Base-by-base conservation (phyloP, 2,888 invertebrate genomes). In the Epsilonema sp. region DNA sequence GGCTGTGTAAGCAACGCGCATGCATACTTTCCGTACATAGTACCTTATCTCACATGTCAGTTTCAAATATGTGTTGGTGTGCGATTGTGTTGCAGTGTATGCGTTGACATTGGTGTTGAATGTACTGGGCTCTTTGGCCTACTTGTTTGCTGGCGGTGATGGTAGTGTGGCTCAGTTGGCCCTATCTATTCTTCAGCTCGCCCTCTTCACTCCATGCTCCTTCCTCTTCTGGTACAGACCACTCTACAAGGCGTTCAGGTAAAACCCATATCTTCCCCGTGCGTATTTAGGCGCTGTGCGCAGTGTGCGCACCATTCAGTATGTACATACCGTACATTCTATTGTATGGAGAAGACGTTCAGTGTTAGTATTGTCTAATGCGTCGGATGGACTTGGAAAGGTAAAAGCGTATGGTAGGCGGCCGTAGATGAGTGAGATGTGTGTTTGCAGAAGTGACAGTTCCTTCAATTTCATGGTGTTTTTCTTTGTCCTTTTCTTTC, bases 201-300 rank as follows among this genome's bases (percentile, higher is more conserved):
- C 84, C 44, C 72, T 97, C 26, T 84, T 94, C 64, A 85, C 87
- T 20, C 97, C 97, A 22, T 84, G 89, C 70, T 90, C 94, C 46
- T 99, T 92, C 67, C 70, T 97, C 36, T 94, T 94, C 70, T 99
- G 97, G 97, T 99, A 87, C 73, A 76, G 97, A 66, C 94, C 97
- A 41, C 82, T 90, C 51, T 99, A 99, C 73, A 94, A 94, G 73
- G 97, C 94, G 53, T 94, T 97, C 75, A 75, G 76, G 78, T 78
- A 39, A 31, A 13, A 31, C 31, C 8, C 16, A 13, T 31, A n/a
- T n/a, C n/a, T n/a, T n/a, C n/a, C n/a, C n/a, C n/a, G n/a, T n/a
- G n/a, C n/a, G n/a, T n/a, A n/a, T n/a, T n/a, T n/a, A n/a, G n/a
- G n/a, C n/a, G n/a, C n/a, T n/a, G n/a, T n/a, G n/a, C n/a, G n/a